Conservation (phyloP, 2,113 vertebrate species). For the Tenrec ecaudatus region DNA sequence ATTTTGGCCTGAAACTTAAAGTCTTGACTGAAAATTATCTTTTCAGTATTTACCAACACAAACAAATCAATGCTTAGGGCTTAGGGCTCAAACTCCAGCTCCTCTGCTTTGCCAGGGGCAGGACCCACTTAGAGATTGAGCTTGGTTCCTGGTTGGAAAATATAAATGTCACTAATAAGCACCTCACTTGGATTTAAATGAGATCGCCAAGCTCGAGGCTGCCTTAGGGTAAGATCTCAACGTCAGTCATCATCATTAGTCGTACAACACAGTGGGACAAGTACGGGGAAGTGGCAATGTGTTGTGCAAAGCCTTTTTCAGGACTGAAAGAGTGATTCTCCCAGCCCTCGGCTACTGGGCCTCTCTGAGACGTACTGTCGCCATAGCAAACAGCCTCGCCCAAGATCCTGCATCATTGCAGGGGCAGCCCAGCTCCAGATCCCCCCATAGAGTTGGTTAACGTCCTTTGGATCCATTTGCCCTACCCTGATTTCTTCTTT, state of each 20-base stretch:
- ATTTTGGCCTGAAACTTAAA: slow-evolving; percentile 13
- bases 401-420: not conserved
- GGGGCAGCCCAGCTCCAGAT: not conserved
- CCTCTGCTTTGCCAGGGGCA: not conserved
- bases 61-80: not conserved
- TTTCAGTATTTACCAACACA: slow-evolving; percentile 13
- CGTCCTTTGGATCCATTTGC: not conserved
- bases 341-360: not conserved
- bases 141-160: not conserved
- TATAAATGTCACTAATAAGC: not conserved
- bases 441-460: not conserved
- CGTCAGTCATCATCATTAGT: not conserved
- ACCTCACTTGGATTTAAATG: not conserved
- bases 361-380: not conserved
- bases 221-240: not conserved
- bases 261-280: rapidly evolving
- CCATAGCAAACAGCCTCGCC: not conserved
- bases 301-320: not conserved
- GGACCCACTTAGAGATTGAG: not conserved
- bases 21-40: not conserved
- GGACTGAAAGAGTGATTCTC: slow-evolving; percentile 12
- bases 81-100: not conserved
- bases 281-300: not conserved
- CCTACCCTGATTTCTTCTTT: not conserved
- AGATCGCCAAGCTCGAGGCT: not conserved